Evolutionary conservation across 2,888 invertebrate species (phyloP).

Genomic region (Ametastegia equiseti): DNA sequence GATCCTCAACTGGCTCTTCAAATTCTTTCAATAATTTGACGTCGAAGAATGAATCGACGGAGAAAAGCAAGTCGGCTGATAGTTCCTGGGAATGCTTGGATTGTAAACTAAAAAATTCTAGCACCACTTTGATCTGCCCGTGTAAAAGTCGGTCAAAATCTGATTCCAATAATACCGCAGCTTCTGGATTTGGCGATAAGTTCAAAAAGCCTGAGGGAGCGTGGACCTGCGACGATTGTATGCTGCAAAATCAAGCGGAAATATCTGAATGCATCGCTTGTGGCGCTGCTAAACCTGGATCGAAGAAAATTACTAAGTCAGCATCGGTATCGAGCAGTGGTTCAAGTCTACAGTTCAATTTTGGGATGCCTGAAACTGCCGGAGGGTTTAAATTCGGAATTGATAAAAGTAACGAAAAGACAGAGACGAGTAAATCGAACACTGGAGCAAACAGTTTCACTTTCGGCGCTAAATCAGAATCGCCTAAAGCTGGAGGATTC

Average conservation of each 20-base stretch:
- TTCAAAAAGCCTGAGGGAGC: conserved; percentile 74
- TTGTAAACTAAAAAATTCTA: not conserved
- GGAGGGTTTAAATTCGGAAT: conserved; percentile 77
- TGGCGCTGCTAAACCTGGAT: conserved; percentile 78
- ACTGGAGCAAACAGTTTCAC: conserved; percentile 68
- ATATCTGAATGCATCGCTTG: conserved; percentile 78
- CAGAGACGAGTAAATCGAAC: conserved; percentile 52
- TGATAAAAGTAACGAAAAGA: conserved; percentile 70
- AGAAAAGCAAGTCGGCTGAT: conserved; percentile 44
- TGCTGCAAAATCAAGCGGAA: conserved; percentile 78
- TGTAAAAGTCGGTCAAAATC: not conserved
- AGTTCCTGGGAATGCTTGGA: conserved; percentile 49
- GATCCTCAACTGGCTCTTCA: not conserved
- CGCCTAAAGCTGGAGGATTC: conserved; percentile 57
- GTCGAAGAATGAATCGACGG: conserved; percentile 39
- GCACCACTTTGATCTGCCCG: conserved; percentile 19
- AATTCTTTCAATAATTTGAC: conserved; percentile 32
- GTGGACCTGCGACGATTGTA: conserved; percentile 81
- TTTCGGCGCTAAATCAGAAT: conserved; percentile 70
- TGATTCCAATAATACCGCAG: conserved; percentile 1
- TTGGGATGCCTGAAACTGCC: conserved; percentile 63
- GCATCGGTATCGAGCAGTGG: conserved; percentile 27
- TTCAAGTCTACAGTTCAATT: conserved; percentile 63
- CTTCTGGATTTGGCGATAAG: conserved; percentile 67
- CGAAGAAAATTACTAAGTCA: conserved; percentile 55